These are phyloP conservation scores for Nesogale talazaci DNA, from an alignment of 2,113 vertebrate species.

Conservation along the genomic window DNA sequence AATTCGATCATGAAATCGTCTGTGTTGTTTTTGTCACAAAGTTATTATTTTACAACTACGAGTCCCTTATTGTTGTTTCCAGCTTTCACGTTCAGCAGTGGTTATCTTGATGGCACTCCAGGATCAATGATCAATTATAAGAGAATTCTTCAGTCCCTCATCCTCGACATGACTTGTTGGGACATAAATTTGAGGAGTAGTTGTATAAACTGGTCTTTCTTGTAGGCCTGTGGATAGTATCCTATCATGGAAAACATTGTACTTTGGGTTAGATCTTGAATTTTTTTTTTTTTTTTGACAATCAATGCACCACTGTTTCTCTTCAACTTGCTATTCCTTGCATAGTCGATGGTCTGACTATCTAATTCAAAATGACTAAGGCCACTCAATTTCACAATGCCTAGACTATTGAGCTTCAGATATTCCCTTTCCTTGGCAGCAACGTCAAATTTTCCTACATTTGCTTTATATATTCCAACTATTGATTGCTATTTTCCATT, in stretches of 20 bases:
- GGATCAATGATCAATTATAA: not conserved
- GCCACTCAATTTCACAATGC: not conserved
- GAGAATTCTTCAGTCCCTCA: not conserved
- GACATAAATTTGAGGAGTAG: not conserved
- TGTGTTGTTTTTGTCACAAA: not conserved
- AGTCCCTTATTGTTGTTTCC: not conserved
- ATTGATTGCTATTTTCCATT: too few relatives aligned
- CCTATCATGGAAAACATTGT: not conserved
- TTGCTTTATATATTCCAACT: not conserved
- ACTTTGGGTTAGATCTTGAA: not conserved
- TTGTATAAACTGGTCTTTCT: not conserved
- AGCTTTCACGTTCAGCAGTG: not conserved
- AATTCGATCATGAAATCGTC: not conserved
- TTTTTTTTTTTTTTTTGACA: not conserved
- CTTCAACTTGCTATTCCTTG: not conserved
- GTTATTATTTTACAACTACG: not conserved
- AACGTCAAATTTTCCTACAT: not conserved
- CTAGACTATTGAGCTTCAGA: not conserved
- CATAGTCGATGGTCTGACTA: not conserved
- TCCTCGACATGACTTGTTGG: not conserved
- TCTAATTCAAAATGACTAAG: not conserved
- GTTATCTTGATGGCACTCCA: not conserved
- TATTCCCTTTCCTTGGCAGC: not conserved
- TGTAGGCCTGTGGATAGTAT: not conserved
- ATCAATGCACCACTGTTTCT: too few relatives aligned